These are phyloP conservation scores for Ochropleura plecta DNA, from an alignment of 2,888 invertebrate species.

Conservation along the genomic window DNA sequence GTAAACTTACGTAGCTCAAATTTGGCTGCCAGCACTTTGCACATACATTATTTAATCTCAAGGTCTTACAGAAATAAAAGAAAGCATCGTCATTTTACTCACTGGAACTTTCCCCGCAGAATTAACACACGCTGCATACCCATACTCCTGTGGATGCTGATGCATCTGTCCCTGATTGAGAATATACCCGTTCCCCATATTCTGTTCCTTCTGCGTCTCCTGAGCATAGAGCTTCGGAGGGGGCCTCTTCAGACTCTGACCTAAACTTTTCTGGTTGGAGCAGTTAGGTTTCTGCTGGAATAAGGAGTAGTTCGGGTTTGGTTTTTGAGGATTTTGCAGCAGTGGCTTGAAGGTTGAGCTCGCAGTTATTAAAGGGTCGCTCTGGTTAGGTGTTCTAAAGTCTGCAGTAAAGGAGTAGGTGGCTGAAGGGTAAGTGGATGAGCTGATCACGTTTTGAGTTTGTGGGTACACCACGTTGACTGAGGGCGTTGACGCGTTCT, in stretches of 20 bases:
- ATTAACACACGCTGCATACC: conserved; percentile 82
- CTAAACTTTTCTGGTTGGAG: conserved; percentile 75
- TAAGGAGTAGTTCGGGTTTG: conserved; percentile 80
- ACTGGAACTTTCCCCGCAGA: conserved; percentile 85
- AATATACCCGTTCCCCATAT: conserved; percentile 79
- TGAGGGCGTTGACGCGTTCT: conserved; percentile 91
- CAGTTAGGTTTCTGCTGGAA: conserved; percentile 86
- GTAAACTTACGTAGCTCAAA: not conserved
- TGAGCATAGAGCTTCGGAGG: conserved; percentile 82
- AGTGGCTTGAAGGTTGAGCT: conserved; percentile 91
- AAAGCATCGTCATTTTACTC: not conserved
- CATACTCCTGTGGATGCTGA: conserved; percentile 83
- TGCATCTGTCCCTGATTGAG: conserved; percentile 85
- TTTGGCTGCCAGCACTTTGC: not conserved
- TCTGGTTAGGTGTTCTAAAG: conserved; percentile 92
- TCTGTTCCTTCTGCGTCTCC: conserved; percentile 82
- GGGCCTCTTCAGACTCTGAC: conserved; percentile 82
- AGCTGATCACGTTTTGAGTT: conserved; percentile 91
- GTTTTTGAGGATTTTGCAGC: conserved; percentile 84
- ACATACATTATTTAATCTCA: too few species aligned
- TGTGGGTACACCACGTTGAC: conserved; percentile 92
- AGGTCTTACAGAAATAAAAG: not conserved
- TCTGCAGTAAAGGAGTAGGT: conserved; percentile 96
- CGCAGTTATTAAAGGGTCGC: conserved; percentile 89
- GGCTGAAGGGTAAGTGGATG: conserved; percentile 92